Evolutionary conservation across 2,888 invertebrate genomes (phyloP), one percentile per base, ranked within the genome.

Genomic region (Andrena bicolor): DNA sequence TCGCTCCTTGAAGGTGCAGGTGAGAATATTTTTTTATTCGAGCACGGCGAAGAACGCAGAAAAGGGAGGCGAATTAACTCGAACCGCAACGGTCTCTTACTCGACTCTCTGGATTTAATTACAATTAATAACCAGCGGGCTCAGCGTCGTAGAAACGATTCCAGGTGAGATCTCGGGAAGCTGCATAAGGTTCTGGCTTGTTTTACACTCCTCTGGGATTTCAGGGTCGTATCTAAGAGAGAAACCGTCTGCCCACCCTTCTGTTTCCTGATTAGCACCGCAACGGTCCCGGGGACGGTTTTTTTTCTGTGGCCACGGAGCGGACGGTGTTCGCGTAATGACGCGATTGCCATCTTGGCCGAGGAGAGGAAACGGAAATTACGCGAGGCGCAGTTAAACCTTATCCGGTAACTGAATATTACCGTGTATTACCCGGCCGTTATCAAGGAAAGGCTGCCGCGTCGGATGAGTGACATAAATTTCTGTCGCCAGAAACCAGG

Each of bases 91-190:
- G 83, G 81, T 85, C 86, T 86, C 88, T 87, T 86, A 89, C 90
- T 85, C 87, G 80, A 85, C 85, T 86, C 86, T 88, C 84, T 88
- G 90, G 92, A 92, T 92, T 92, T 92, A 92, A 92, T 92, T 92
- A 91, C 90, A 91, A 92, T 92, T 92, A 91, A 90, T 92, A 92
- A 91, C 89, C 90, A 88, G 78, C 75, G 75, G 82, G 86, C 85
- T 84, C 73, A 70, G 77, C 86, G 86, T 87, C 84, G 85, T 87
- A 86, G 88, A 78, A 84, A 83, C 86, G 88, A 89, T 87, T 87
- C 85, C 70, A 87, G 89, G 89, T 83, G 88, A 89, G 86, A 88
- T 89, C 90, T 88, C 88, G 90, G 89, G 88, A 90, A 91, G 88
- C 85, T 88, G 89, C 89, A 87, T 85, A 87, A 87, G 76, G 89